These are phyloP conservation scores for Coluber constrictor DNA, from an alignment of 2,797 vertebrate species.

Conservation along the genomic window DNA sequence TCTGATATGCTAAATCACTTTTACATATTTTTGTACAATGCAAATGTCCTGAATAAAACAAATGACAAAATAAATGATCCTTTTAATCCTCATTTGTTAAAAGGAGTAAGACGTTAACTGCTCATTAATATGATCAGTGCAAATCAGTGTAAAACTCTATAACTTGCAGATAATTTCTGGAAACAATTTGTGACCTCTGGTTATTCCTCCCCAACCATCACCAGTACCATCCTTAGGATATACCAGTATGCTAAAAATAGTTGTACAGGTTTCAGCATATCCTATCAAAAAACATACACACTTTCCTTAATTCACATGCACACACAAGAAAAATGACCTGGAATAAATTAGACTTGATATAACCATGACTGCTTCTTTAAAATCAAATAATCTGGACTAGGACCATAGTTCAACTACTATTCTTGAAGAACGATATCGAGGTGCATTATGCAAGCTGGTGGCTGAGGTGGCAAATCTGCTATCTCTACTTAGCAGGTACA, in stretches of 20 bases:
- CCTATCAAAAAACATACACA: constrained; percentile 29
- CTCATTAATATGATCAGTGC: constrained; percentile 23
- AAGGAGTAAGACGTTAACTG: constrained; percentile 36
- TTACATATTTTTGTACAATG: background rate
- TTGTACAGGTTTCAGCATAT: constrained; percentile 18
- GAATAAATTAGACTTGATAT: constrained; percentile 59
- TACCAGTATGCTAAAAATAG: constrained; percentile 21
- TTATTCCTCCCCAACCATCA: background rate
- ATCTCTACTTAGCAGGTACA: constrained; percentile 56
- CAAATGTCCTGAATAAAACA: background rate
- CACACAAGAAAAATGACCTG: constrained; percentile 30
- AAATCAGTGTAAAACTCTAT: constrained; percentile 25
- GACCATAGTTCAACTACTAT: constrained; percentile 58
- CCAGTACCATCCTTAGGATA: constrained; percentile 33
- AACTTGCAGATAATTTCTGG: background rate
- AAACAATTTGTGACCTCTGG: constrained; percentile 34
- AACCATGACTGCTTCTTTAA: constrained; percentile 45
- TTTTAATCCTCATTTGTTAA: constrained; percentile 44
- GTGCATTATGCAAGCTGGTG: constrained; percentile 58
- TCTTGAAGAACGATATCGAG: constrained; percentile 54
- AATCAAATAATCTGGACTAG: constrained; percentile 52
- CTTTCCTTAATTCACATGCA: constrained; percentile 43
- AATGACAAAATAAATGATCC: constrained; percentile 18
- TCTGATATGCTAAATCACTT: background rate
- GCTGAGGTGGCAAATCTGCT: constrained; percentile 57